These are phyloP conservation scores for Lontra canadensis DNA, from an alignment of 2,113 vertebrate genomes.

Conservation along the genomic window DNA sequence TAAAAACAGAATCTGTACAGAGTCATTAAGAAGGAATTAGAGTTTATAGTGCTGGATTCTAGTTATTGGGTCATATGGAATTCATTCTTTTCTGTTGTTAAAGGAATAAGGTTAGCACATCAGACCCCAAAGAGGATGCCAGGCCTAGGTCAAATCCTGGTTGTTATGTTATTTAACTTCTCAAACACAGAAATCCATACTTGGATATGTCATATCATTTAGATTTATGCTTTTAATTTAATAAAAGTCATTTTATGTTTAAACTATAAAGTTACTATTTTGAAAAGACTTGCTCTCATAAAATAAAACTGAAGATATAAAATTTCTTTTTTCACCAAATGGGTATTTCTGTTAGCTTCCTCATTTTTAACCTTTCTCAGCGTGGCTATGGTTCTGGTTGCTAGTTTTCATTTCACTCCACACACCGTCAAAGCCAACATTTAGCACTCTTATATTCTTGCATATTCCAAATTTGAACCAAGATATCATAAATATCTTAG, in stretches of 20 bases:
- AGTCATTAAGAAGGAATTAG: background rate
- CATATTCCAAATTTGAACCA: background rate
- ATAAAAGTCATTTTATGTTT: background rate
- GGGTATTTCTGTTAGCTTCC: background rate
- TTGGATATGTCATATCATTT: background rate
- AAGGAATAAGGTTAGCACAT: background rate
- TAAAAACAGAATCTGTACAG: background rate
- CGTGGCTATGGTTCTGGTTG: background rate
- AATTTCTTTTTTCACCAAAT: background rate
- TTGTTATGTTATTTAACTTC: background rate
- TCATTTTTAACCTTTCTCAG: background rate
- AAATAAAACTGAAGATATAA: background rate
- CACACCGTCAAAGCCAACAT: background rate
- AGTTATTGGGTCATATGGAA: background rate
- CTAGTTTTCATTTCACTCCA: background rate
- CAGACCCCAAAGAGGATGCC: background rate
- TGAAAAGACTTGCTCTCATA: background rate
- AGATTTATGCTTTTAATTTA: background rate
- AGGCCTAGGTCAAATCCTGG: background rate
- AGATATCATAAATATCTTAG: background rate
- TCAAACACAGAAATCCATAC: background rate
- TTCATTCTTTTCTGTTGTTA: background rate
- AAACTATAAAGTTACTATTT: background rate
- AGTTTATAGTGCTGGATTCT: background rate
- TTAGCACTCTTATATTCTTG: background rate